phyloP scores from a whole-genome alignment of 2,888 invertebrate genomes.

The Hedya salicella region DNA sequence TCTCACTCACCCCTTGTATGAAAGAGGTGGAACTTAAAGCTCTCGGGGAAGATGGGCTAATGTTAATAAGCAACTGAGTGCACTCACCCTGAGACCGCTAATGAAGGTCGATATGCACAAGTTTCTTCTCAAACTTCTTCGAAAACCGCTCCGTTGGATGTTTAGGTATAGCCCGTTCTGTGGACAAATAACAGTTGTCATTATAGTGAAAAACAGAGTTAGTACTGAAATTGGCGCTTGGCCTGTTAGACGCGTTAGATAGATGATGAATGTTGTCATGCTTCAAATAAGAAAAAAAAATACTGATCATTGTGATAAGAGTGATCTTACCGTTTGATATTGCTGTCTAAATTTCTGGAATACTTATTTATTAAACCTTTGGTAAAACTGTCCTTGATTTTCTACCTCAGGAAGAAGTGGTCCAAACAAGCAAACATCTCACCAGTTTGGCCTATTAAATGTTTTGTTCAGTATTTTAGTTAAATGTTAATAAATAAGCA shows the following conservation, averaged over 20 bases:
- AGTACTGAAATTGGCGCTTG: neutral
- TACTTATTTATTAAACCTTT: too few relatives aligned
- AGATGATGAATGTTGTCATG: too few relatives aligned
- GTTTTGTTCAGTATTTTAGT: too few relatives aligned
- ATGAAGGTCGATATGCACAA: neutral
- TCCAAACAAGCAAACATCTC: too few relatives aligned
- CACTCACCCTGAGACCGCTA: constrained; percentile 9
- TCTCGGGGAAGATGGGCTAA: neutral
- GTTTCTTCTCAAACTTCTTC: neutral
- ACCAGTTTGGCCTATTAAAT: too few relatives aligned
- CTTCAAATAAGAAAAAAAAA: too few relatives aligned
- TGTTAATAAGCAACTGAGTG: neutral
- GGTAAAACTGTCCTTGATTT: too few relatives aligned
- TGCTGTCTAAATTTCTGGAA: too few relatives aligned
- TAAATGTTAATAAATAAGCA: too few relatives aligned
- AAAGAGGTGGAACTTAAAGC: neutral
- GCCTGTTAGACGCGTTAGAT: neutral
- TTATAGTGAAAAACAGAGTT: neutral
- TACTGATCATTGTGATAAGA: too few relatives aligned
- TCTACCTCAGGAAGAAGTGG: too few relatives aligned
- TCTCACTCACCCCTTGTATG: neutral
- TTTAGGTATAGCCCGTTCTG: constrained; percentile 27
- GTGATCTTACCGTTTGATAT: too few relatives aligned
- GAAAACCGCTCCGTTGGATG: neutral
- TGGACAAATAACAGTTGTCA: constrained; percentile 11